Percentiles rank a stretch among this genome's conserved stretches.
Conservation (phyloP, 2,113 vertebrate genomes). For the Menura novaehollandiae region DNA sequence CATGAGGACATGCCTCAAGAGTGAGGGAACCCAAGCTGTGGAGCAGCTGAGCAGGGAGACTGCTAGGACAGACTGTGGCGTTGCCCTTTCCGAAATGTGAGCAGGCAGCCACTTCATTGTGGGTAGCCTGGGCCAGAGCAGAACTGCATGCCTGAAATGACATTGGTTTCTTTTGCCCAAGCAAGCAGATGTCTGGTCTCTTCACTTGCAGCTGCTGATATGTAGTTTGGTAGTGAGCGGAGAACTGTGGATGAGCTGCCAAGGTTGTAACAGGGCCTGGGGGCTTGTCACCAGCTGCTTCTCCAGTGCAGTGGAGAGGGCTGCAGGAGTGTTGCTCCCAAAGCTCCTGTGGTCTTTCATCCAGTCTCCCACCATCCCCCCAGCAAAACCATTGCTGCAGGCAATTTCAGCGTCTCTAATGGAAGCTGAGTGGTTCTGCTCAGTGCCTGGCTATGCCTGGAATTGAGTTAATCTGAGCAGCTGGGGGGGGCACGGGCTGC, state of each 20-base stretch:
- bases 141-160: not conserved
- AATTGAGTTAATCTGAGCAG: not conserved
- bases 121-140: not conserved
- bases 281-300: not conserved
- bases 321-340: not conserved
- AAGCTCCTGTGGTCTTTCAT: not conserved
- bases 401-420: not conserved
- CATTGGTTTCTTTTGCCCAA: not conserved
- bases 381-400: not conserved
- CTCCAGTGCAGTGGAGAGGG: not conserved
- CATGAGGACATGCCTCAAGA: not conserved
- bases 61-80: not conserved
- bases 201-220: not conserved
- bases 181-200: not conserved
- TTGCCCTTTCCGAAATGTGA: not conserved
- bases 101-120: not conserved
- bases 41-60: not conserved
- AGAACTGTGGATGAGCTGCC: not conserved
- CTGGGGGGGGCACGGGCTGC: accelerated
- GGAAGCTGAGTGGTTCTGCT: not conserved
- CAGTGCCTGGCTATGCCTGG: not conserved
- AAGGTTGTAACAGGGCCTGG: not conserved
- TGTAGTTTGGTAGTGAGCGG: not conserved
- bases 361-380: not conserved
- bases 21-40: not conserved